Evolutionary conservation across 2,797 vertebrate species (phyloP).

Genomic region (Craterocephalus amniculus): DNA sequence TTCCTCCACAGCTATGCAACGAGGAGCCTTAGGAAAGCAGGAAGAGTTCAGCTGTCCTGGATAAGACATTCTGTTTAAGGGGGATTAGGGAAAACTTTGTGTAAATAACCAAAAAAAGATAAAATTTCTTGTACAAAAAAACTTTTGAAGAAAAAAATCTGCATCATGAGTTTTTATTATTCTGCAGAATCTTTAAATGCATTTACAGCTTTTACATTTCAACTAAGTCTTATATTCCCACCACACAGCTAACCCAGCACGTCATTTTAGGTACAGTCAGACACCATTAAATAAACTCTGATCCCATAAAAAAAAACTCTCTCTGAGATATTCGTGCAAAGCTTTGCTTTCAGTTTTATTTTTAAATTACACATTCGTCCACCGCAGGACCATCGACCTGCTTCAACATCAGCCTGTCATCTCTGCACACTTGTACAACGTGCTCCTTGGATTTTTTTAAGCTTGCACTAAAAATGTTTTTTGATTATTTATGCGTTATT

Average conservation of each 20-base stretch:
- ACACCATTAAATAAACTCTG: too few relatives aligned
- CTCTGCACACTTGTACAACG: too few relatives aligned
- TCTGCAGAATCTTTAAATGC: constrained; percentile 2
- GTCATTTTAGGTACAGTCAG: too few relatives aligned
- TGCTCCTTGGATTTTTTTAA: too few relatives aligned
- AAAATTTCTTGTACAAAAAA: constrained; percentile 5
- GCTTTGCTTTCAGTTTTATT: neutral
- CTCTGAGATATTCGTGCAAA: neutral
- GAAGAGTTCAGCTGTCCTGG: neutral
- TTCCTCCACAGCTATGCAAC: constrained; percentile 9
- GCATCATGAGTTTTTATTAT: constrained; percentile 38
- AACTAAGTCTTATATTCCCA: too few relatives aligned
- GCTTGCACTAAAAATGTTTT: neutral
- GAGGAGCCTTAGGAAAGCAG: constrained; percentile 3
- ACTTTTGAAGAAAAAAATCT: constrained; percentile 23
- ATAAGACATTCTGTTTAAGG: neutral
- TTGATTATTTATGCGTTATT: too few relatives aligned
- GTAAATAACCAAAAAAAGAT: neutral
- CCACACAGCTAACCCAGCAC: too few relatives aligned
- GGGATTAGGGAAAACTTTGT: neutral
- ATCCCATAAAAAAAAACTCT: neutral
- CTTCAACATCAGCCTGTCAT: neutral
- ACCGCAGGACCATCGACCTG: neutral
- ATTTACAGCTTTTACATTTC: constrained; percentile 12
- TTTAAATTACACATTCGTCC: neutral